Percentiles rank a stretch among this genome's conserved stretches.
Evolutionary conservation across 2,797 vertebrate genomes (phyloP).

Genomic region (Pelodytes ibericus): DNA sequence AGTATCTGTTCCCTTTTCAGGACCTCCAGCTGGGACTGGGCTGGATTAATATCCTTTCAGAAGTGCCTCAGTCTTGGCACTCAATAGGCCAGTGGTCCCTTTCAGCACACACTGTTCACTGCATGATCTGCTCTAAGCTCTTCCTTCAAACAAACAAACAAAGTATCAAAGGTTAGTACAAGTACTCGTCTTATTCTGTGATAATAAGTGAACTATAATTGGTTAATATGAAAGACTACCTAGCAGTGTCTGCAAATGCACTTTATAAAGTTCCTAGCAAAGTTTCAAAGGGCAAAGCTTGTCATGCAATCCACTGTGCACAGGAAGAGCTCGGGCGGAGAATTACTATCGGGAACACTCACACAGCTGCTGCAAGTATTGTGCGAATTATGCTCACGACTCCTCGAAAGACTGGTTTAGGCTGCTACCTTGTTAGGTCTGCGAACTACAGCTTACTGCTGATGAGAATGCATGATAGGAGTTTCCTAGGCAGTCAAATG

Average conservation of each 20-base stretch:
- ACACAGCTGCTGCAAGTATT: too few relatives aligned
- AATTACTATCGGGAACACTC: too few relatives aligned
- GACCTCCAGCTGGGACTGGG: not conserved
- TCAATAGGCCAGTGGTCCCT: not conserved
- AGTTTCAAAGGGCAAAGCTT: conserved; percentile 31
- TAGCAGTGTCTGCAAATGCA: conserved; percentile 35
- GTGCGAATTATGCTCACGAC: too few relatives aligned
- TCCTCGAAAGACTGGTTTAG: too few relatives aligned
- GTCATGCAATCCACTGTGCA: too few relatives aligned
- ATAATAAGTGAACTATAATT: not conserved
- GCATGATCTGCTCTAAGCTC: not conserved
- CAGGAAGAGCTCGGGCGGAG: too few relatives aligned
- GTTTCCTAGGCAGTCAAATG: too few relatives aligned
- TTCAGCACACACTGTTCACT: not conserved
- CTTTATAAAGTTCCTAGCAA: conserved; percentile 57
- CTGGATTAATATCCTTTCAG: not conserved
- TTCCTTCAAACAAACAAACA: too few relatives aligned
- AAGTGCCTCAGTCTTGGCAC: not conserved
- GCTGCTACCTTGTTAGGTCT: too few relatives aligned
- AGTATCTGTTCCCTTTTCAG: not conserved
- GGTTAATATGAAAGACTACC: not conserved
- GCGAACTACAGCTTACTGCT: too few relatives aligned
- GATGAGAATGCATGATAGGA: too few relatives aligned
- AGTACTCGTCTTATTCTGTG: not conserved
- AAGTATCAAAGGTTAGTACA: conserved; percentile 5